Conservation (phyloP, 1,140 invertebrate genomes). For the Pseudobourletiella spinata region DNA sequence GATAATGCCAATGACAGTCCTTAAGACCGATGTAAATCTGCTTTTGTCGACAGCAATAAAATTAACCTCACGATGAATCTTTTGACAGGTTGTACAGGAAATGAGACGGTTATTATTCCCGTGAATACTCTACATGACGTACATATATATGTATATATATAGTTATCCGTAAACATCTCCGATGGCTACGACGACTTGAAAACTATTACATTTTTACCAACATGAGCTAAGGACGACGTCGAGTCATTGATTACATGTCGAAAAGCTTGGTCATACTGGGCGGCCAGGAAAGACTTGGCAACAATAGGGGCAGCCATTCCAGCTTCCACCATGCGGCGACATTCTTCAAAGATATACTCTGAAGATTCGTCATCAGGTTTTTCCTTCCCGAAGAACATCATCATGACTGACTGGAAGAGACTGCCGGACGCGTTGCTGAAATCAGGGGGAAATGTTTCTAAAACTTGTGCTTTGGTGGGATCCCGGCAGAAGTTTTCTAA, state of each 20-base stretch:
- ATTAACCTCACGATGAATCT: no score
- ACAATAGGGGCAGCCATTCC: conserved; percentile 30
- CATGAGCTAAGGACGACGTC: conserved; percentile 23
- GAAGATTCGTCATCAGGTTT: conserved; percentile 8
- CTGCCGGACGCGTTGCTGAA: background rate
- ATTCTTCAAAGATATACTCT: conserved; percentile 18
- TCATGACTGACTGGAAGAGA: background rate
- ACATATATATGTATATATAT: no score
- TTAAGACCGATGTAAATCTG: no score
- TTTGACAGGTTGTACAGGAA: no score
- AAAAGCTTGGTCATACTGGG: conserved; percentile 34
- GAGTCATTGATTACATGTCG: conserved; percentile 26
- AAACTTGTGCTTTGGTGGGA: conserved; percentile 20
- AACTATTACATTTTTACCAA: conserved; percentile 33
- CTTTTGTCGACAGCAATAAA: no score
- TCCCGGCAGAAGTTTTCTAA: conserved; percentile 28
- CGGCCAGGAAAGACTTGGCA: conserved; percentile 29
- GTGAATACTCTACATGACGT: no score
- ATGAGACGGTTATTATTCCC: no score
- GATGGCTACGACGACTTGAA: conserved; percentile 22
- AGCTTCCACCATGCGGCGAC: conserved; percentile 27
- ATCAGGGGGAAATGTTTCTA: conserved; percentile 33
- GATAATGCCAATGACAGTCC: no score
- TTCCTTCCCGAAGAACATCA: background rate
- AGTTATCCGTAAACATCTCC: no score